Conservation (phyloP, 2,888 invertebrate species). For the Xestobium rufovillosum region DNA sequence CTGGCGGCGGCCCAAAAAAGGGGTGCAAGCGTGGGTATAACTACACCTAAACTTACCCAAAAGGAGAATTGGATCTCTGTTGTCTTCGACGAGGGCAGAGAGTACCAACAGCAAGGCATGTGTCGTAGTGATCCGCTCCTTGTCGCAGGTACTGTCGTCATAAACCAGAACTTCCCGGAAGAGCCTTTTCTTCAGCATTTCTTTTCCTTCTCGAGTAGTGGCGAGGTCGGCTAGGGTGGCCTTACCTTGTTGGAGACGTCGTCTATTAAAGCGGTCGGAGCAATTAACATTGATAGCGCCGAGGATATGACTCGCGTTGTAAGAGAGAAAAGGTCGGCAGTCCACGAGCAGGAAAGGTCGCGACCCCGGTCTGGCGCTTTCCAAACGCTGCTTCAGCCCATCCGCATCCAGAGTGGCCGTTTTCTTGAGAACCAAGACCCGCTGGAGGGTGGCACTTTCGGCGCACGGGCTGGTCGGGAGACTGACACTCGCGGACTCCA, state of each 20-base stretch:
- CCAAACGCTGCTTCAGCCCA: slow-evolving; percentile 45
- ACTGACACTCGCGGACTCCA: slow-evolving; percentile 44
- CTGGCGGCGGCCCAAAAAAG: too few species aligned
- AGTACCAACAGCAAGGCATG: slow-evolving; percentile 60
- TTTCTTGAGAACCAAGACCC: slow-evolving; percentile 46
- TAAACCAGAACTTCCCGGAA: slow-evolving; percentile 60
- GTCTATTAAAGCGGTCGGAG: slow-evolving; percentile 60
- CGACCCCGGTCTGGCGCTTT: slow-evolving; percentile 31
- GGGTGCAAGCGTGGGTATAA: too few species aligned
- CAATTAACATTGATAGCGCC: slow-evolving; percentile 66
- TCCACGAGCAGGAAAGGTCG: slow-evolving; percentile 50
- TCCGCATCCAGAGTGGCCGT: slow-evolving; percentile 47
- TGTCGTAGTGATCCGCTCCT: slow-evolving; percentile 50
- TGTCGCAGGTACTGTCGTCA: slow-evolving; percentile 58
- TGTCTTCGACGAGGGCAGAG: slow-evolving; percentile 58
- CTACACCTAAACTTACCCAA: slow-evolving; percentile 63
- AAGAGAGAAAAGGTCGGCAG: slow-evolving; percentile 62
- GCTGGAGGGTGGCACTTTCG: slow-evolving; percentile 48
- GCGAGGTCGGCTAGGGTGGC: slow-evolving; percentile 59
- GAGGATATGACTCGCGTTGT: slow-evolving; percentile 60
- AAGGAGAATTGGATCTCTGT: slow-evolving; percentile 56
- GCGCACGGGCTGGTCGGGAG: slow-evolving; percentile 49
- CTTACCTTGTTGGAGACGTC: slow-evolving; percentile 58
- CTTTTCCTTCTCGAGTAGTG: slow-evolving; percentile 56
- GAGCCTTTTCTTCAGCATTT: slow-evolving; percentile 48